Evolutionary conservation across 1,140 invertebrate species (phyloP), one percentile per base, ranked within the genome.

Genomic region (Lineus longissimus): DNA sequence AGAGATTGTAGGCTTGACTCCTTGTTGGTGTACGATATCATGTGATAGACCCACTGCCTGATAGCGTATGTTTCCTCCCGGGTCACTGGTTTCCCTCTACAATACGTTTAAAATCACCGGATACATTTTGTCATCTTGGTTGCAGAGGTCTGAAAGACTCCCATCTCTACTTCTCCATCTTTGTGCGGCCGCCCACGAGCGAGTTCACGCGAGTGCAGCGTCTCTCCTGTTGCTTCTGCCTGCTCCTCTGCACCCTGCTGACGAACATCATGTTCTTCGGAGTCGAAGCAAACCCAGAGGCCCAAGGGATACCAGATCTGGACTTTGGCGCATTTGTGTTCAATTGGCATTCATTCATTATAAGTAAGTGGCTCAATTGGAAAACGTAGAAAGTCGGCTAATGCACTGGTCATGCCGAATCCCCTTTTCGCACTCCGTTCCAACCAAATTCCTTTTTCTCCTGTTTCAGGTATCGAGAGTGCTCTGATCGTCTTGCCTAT

Each of bases 191-290:
- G 23, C 43, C 68, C 9, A 51, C 59, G 15, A 79, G 76, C 55
- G 40, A 61, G 0, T 79, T 80, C 59, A 77, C 76, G 0, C 54
- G 76, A 1, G 59, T 63, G 2, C 76, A 80, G 57, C 59, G 78
- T 15, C 51, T 78, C n/a, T 73, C 75, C 13, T 78, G 76, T 63
- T 68, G 70, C 2, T 62, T 80, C n/a, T 71, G 64, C 19, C 47
- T 80, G 0, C 66, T 80, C 2, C 41, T 77, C 11, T 65, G 67
- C 17, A 72, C 68, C 7, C 77, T 79, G 76, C 54, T 79, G 45
- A 62, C 71, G 1, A 77, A 70, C 54, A 68, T 80, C 9, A 72
- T 79, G 72, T 80, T 78, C 55, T 75, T 77, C 54, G 75, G 73
- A 7, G 58, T 76, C 9, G 70, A 71, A 0, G 69, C 70, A n/a